Conservation (phyloP, 2,888 invertebrate species). For the Emmelina monodactyla region DNA sequence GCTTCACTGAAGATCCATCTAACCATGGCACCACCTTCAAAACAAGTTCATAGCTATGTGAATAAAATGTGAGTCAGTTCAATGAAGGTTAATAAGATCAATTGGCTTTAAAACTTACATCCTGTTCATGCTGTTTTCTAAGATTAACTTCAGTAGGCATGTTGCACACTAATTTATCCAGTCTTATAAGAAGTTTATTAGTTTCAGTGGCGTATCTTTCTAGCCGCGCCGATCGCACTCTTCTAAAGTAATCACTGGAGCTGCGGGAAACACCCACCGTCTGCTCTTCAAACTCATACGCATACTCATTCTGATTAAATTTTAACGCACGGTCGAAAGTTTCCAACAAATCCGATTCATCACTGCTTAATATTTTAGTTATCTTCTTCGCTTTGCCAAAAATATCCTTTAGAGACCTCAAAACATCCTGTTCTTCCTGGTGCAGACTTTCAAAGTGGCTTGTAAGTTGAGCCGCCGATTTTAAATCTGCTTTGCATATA, state of each 20-base stretch:
- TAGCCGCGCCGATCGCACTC: constrained; percentile 67
- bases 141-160: constrained; percentile 76
- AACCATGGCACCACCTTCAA: constrained; percentile 88
- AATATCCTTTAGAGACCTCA: constrained; percentile 82
- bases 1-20: constrained; percentile 86
- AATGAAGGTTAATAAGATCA: neutral
- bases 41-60: neutral
- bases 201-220: constrained; percentile 94
- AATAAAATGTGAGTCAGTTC: no score
- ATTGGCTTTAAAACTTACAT: constrained; percentile 40
- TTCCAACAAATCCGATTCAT: constrained; percentile 68
- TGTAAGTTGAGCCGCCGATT: constrained; percentile 82
- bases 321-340: constrained; percentile 63
- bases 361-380: constrained; percentile 77
- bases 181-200: constrained; percentile 91
- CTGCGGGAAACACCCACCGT: constrained; percentile 70
- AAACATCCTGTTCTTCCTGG: constrained; percentile 84
- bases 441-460: constrained; percentile 90
- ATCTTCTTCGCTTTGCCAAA: constrained; percentile 92
- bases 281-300: constrained; percentile 52
- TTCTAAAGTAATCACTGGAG: constrained; percentile 80
- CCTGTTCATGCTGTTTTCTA: constrained; percentile 77
- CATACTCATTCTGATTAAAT: constrained; percentile 38
- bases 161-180: constrained; percentile 88
- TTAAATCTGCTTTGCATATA: constrained; percentile 90